Conservation (phyloP, 2,888 invertebrate species). For the Carabus problematicus region DNA sequence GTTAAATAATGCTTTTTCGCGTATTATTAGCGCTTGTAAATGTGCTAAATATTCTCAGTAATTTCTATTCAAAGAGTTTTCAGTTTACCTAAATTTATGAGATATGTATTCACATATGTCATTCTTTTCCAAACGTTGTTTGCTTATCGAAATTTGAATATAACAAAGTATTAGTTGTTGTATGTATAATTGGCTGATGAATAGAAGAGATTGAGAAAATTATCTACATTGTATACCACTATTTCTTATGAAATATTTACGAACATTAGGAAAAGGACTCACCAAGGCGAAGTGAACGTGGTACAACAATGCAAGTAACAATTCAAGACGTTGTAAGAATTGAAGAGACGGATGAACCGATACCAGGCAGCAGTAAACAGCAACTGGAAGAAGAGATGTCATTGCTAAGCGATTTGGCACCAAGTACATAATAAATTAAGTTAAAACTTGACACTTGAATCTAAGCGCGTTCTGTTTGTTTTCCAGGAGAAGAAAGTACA, state of each 20-base stretch:
- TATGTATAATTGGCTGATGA: no score
- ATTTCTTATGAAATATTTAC: not conserved
- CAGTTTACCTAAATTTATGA: no score
- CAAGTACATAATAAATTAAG: conserved; percentile 20
- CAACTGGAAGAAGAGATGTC: conserved; percentile 51
- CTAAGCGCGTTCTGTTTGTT: not conserved
- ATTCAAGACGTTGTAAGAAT: conserved; percentile 46
- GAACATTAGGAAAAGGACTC: conserved; percentile 28
- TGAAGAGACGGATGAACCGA: conserved; percentile 51
- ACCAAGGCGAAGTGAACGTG: conserved; percentile 19
- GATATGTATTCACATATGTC: no score
- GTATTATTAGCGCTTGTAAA: no score
- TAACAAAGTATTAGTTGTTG: no score
- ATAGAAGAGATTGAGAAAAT: no score
- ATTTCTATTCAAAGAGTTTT: no score
- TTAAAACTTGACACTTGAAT: not conserved
- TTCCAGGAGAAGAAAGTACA: conserved; percentile 40
- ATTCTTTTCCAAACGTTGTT: no score
- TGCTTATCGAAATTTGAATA: no score
- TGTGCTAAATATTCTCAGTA: no score
- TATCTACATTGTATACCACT: not conserved
- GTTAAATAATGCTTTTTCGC: no score
- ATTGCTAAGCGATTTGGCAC: conserved; percentile 50
- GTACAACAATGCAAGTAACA: conserved; percentile 38
- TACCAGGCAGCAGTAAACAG: conserved; percentile 55